Percentiles rank a stretch among this genome's conserved stretches.
These are phyloP conservation scores for Rhynchopsitta pachyrhyncha DNA, from an alignment of 2,113 vertebrate genomes.

Conservation along the genomic window DNA sequence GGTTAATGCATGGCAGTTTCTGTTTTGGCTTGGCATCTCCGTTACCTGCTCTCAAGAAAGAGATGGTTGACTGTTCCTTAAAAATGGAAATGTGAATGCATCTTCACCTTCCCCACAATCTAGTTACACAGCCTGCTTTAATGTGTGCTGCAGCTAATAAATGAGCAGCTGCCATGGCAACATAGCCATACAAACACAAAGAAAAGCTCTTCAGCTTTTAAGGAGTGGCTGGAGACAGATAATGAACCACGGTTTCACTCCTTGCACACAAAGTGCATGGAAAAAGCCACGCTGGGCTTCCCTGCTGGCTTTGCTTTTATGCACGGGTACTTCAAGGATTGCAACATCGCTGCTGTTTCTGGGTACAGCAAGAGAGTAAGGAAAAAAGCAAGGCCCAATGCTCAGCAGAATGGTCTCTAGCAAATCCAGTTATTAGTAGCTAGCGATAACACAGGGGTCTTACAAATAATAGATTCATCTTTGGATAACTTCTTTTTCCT, in stretches of 20 bases:
- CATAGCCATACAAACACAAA: not conserved
- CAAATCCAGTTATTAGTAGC: not conserved
- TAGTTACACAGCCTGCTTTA: not conserved
- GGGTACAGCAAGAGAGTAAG: not conserved
- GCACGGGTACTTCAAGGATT: not conserved
- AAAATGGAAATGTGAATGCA: not conserved
- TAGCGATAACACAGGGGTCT: not conserved
- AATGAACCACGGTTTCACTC: not conserved
- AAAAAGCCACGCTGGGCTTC: not conserved
- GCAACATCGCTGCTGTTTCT: not conserved
- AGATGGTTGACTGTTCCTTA: not conserved
- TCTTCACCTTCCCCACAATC: not conserved
- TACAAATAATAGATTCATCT: not conserved
- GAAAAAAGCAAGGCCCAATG: not conserved
- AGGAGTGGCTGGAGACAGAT: conserved; percentile 20
- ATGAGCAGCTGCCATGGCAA: conserved; percentile 40
- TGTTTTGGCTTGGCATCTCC: not conserved
- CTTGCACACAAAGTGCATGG: not conserved
- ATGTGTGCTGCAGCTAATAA: not conserved
- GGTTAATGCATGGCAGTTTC: not conserved
- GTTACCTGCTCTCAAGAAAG: not conserved
- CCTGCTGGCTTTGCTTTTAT: not conserved
- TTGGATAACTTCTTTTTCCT: not conserved
- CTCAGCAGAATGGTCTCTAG: not conserved
- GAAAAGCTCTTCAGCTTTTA: conserved; percentile 12